Percentiles rank a stretch among this genome's conserved stretches.
These are phyloP conservation scores for Epinephelus moara DNA, from an alignment of 2,113 vertebrate species.

Conservation along the genomic window DNA sequence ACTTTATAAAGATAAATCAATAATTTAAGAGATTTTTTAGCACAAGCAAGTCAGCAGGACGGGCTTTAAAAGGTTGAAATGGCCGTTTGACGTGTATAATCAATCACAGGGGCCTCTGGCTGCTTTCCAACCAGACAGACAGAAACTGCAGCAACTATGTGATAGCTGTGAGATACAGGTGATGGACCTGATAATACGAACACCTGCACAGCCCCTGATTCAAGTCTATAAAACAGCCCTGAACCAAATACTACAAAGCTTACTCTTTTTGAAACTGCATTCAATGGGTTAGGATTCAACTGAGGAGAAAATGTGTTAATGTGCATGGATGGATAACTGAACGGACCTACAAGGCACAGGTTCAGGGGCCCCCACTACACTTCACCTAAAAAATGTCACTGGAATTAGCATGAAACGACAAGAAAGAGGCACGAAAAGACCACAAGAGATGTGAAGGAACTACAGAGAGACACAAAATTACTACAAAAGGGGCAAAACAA, in stretches of 20 bases:
- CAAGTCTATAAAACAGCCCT: neutral
- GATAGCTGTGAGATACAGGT: neutral
- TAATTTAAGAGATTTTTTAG: neutral
- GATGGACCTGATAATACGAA: neutral
- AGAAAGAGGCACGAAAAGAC: no score
- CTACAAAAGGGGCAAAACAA: no score
- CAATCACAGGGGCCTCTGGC: neutral
- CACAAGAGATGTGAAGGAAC: no score
- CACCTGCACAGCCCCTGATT: neutral
- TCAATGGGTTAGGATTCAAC: no score
- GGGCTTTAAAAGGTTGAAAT: neutral
- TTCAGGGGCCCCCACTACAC: no score
- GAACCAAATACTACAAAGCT: neutral
- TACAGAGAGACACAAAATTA: no score
- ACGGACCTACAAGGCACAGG: no score
- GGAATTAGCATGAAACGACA: no score
- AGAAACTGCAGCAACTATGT: neutral
- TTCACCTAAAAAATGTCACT: no score
- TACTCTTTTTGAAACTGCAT: no score
- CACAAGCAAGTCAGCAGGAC: neutral
- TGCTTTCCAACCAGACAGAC: neutral
- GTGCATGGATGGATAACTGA: no score
- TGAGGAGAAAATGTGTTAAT: no score
- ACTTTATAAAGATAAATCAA: neutral
- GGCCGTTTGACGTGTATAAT: neutral